These are phyloP conservation scores for Zaprionus obscuricornis DNA, from an alignment of 2,888 invertebrate species.

Conservation along the genomic window DNA sequence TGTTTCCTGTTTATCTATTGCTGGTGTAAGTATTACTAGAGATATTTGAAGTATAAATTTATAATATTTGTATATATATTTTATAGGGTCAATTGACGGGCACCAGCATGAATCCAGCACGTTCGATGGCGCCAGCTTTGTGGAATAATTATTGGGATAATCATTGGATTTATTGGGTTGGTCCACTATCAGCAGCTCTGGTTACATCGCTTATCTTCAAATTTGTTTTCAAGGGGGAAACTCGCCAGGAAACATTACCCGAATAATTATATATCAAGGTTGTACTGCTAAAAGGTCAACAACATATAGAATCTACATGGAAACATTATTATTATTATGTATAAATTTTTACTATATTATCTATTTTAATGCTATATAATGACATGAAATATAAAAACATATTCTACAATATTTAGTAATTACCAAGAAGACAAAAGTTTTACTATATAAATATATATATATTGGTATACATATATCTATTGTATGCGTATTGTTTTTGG, in stretches of 20 bases:
- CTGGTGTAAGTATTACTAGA: slow-evolving; percentile 84
- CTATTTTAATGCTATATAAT: too few species aligned
- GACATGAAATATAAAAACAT: too few species aligned
- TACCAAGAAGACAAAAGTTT: too few species aligned
- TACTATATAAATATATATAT: too few species aligned
- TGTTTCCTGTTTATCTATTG: slow-evolving; percentile 86
- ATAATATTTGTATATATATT: neutral
- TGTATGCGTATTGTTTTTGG: too few species aligned
- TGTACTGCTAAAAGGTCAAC: too few species aligned
- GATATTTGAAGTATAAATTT: too few species aligned
- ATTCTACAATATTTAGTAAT: too few species aligned
- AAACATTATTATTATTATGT: too few species aligned
- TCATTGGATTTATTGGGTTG: slow-evolving; percentile 90
- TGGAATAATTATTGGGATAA: slow-evolving; percentile 87
- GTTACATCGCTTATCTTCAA: slow-evolving; percentile 83
- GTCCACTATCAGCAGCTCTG: slow-evolving; percentile 84
- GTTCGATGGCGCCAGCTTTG: slow-evolving; percentile 88
- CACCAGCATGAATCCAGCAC: slow-evolving; percentile 88
- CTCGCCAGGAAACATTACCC: slow-evolving; percentile 24
- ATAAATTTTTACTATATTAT: too few species aligned
- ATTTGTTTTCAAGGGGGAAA: slow-evolving; percentile 68
- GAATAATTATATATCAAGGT: too few species aligned
- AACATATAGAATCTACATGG: neutral
- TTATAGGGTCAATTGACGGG: slow-evolving; percentile 84
- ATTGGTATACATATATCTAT: too few species aligned